Conservation (phyloP, 2,113 vertebrate genomes). For the Melanotaenia duboulayi region DNA sequence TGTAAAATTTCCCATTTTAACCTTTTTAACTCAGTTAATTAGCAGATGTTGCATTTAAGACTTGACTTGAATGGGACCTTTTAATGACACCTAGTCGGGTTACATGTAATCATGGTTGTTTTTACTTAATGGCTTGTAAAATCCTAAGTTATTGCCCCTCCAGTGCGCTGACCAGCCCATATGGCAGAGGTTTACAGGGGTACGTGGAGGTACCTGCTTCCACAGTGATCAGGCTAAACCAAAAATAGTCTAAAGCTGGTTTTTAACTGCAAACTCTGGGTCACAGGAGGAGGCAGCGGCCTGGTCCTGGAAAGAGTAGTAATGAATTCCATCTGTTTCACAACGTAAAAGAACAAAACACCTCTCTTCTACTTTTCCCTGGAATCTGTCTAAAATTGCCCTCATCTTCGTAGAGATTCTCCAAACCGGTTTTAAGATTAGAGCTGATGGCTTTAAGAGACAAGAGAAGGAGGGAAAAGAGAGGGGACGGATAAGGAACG, state of each 20-base stretch:
- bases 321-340: slow-evolving; percentile 63
- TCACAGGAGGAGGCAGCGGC: slow-evolving; percentile 3
- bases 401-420: slow-evolving; percentile 25
- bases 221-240: neutral
- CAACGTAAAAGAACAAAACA: slow-evolving; percentile 14
- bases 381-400: slow-evolving; percentile 43
- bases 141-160: slow-evolving; percentile 5
- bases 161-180: slow-evolving; percentile 7
- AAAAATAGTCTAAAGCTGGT: neutral
- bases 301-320: slow-evolving; percentile 2
- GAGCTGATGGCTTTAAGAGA: slow-evolving; percentile 25
- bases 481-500: slow-evolving; percentile 39
- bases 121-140: slow-evolving; percentile 16
- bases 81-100: neutral
- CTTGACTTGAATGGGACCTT: neutral
- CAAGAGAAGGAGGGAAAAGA: neutral
- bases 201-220: neutral
- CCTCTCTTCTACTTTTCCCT: slow-evolving; percentile 25
- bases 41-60: neutral
- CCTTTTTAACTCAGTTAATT: neutral
- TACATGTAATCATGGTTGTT: neutral
- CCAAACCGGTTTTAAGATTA: slow-evolving; percentile 53
- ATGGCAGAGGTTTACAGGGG: neutral
- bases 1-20: too few relatives aligned
- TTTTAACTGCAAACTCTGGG: neutral